Evolutionary conservation across 2,888 invertebrate species (phyloP), one percentile per base, ranked within the genome.

Genomic region (Drosophila mimica): DNA sequence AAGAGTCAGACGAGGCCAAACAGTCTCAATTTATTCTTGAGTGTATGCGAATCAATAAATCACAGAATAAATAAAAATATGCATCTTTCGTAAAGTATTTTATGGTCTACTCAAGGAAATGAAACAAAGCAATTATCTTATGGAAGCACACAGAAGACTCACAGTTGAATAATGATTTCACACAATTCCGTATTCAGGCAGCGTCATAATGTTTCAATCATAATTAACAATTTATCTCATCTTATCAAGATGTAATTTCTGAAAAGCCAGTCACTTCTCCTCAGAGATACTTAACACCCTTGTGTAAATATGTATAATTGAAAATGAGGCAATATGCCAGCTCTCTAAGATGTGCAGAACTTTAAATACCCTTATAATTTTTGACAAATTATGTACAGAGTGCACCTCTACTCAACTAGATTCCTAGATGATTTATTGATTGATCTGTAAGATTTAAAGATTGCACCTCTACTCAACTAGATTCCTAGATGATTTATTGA

Each of bases 181-280:
- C 43, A 30, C 9, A 40, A 57, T 43, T 40, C 9, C 40, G 43
- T 40, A 40, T n/a, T 28, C 40, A 9, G 40, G 15, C 40, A 15
- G 40, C 40, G 40, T 15, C 57, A 20, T 40, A 57, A 57, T 43
- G 30, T 40, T 57, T 31, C 57, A 43, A 57, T 57, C 46, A 57
- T 17, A 28, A 25, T 56, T 33, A 65, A 60, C 17, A 64, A 54
- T 59, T 59, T 59, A 49, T 40, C 49, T 59, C 34, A 59, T 59
- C 51, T 57, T 43, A 43, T 30, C 62, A 57, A 57, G 38, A 38
- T 40, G 30, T 28, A 31, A 57, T 43, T 43, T 57, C 36, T n/a
- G 13, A n/a, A 8, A 38, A 56, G 54, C 36, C 36, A 56, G 36
- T n/a, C 54, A 38, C 28, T 38, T 56, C n/a, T 43, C 57, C 57